phyloP scores from a whole-genome alignment of 2,888 invertebrate genomes.

The Drosophila mercatorum region DNA sequence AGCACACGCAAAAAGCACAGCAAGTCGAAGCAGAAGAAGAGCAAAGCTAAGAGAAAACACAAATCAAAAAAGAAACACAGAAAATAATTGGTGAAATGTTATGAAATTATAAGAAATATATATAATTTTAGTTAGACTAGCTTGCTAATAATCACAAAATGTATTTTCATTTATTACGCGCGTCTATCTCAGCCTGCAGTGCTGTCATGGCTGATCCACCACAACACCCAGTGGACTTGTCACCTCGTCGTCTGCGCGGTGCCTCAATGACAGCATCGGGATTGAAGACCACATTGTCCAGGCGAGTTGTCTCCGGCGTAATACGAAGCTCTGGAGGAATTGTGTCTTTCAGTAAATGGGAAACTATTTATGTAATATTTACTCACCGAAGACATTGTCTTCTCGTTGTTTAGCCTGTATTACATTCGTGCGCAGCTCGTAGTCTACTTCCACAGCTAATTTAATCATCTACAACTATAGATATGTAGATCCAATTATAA shows the following conservation, averaged over 20 bases:
- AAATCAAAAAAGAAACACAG: constrained; percentile 66
- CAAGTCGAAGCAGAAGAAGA: constrained; percentile 63
- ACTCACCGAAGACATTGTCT: constrained; percentile 88
- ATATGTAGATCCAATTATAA: too few relatives aligned
- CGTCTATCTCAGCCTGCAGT: constrained; percentile 46
- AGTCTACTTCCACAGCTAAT: constrained; percentile 89
- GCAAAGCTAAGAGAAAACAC: constrained; percentile 48
- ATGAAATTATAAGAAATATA: constrained; percentile 14
- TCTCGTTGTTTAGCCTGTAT: constrained; percentile 90
- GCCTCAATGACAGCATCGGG: constrained; percentile 85
- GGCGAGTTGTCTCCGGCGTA: constrained; percentile 77
- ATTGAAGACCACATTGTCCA: constrained; percentile 88
- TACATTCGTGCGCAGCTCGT: constrained; percentile 89
- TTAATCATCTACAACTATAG: constrained; percentile 87
- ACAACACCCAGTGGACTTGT: constrained; percentile 53
- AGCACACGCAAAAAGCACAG: constrained; percentile 67
- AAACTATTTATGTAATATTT: constrained; percentile 34
- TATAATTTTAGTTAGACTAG: constrained; percentile 41
- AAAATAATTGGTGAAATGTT: constrained; percentile 46
- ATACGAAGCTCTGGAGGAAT: constrained; percentile 74
- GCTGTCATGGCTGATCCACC: constrained; percentile 67
- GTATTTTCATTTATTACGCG: constrained; percentile 56
- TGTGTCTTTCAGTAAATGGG: neutral
- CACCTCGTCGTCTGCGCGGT: constrained; percentile 56
- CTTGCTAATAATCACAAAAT: constrained; percentile 18